A percentile compares a stretch with the other conserved stretches of the same genome.
Evolutionary conservation across 2,113 vertebrate genomes (phyloP).

Genomic region (Thamnophis sirtalis): DNA sequence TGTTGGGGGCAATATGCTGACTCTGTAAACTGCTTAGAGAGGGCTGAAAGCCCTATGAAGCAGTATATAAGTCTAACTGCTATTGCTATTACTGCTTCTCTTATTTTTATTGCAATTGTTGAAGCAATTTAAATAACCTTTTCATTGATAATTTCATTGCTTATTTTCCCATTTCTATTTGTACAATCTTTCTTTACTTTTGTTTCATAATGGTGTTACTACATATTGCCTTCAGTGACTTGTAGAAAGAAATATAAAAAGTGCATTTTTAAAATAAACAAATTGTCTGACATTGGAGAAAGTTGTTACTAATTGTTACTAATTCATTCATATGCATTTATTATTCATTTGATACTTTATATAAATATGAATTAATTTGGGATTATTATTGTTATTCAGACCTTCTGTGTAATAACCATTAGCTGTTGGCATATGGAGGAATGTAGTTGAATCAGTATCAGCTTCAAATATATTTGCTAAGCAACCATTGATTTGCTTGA

Average conservation of each 20-base stretch:
- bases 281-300: background rate
- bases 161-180: background rate
- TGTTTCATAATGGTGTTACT: background rate
- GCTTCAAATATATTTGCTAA: background rate
- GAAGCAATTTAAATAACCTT: background rate
- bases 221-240: background rate
- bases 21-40: too few relatives aligned
- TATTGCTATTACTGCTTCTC: background rate
- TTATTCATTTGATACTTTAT: background rate
- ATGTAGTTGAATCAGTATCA: background rate
- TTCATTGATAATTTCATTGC: background rate
- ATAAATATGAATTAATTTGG: background rate
- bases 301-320: background rate
- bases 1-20: too few relatives aligned
- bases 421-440: background rate
- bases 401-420: background rate
- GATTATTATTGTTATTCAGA: background rate
- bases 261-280: slow-evolving; percentile 1
- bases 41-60: too few relatives aligned
- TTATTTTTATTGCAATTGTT: background rate
- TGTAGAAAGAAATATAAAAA: background rate
- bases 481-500: background rate
- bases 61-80: too few relatives aligned
- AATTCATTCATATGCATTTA: background rate
- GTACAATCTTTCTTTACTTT: background rate